These are phyloP conservation scores for Matsumurasca onukii DNA, from an alignment of 1,140 invertebrate genomes.

Conservation along the genomic window DNA sequence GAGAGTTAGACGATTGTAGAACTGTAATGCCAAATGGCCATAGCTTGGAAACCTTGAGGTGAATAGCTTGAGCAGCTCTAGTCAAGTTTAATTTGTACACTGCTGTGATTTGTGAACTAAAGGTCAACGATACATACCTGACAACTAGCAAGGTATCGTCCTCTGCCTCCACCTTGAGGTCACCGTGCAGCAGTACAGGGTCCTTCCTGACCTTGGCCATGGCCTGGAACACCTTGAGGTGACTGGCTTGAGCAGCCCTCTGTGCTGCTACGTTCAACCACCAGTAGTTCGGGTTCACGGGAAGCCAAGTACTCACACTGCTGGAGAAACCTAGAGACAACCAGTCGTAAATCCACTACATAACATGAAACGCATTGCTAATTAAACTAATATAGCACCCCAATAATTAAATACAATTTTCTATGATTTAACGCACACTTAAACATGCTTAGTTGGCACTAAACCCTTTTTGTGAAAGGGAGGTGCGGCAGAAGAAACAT, in stretches of 20 bases:
- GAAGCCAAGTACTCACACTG: constrained; percentile 64
- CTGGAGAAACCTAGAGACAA: constrained; percentile 51
- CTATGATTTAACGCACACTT: background rate
- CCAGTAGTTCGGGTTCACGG: constrained; percentile 57
- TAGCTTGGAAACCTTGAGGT: too few species aligned
- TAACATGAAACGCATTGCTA: background rate
- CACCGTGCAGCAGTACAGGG: constrained; percentile 1
- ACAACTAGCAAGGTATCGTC: background rate
- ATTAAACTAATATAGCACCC: background rate
- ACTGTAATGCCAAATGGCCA: too few species aligned
- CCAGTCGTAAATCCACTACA: background rate
- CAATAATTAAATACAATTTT: background rate
- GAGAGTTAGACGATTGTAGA: too few species aligned
- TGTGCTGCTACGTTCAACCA: constrained; percentile 54
- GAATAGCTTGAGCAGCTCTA: too few species aligned
- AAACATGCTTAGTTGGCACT: background rate
- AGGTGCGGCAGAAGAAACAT: background rate
- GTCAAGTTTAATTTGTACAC: too few species aligned
- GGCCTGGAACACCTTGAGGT: constrained; percentile 26
- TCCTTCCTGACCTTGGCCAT: background rate
- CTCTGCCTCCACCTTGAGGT: constrained; percentile 43
- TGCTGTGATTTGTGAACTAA: too few species aligned
- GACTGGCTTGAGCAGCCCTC: constrained; percentile 47
- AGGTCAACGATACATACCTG: constrained; percentile 10
- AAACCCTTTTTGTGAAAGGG: background rate